Base-by-base conservation (phyloP, 1,140 invertebrate genomes). In the Bombus vancouverensis region DNA sequence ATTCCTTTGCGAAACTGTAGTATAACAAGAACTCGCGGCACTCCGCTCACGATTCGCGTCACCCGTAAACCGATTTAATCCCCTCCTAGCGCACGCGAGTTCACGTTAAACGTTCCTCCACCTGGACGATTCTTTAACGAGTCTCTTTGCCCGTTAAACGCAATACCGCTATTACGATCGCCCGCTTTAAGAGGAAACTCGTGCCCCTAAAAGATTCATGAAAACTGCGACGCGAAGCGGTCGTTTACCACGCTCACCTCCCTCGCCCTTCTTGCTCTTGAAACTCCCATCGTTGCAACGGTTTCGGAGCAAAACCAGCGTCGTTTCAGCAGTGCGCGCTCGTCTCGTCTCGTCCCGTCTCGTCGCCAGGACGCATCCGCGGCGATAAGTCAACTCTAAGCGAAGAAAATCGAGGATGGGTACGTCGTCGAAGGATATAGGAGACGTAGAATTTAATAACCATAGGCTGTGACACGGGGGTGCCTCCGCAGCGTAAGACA, bases 371-470 rank as follows among this genome's bases (percentile, higher is more conserved):
- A 65, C 53, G 44, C 66, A 5, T 65, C 32, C 79, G 59, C 83
- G 72, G 83, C 89, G 90, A 92, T 92, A 93, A 94, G 93, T 93
- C 92, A 94, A 92, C 92, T 68, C 25, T 32, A 32, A 8, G 59
- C 57, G 57, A 65, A 42, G 37, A 78, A 65, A 62, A 84, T 73
- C 44, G 80, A 47, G 28, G n/a, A 42, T 32, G 32, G 65, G 65
- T 32, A 18, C 15, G 65, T n/a, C 4, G 79, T 12, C 32, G 28
- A 44, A 53, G 34, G 39, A 86, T 83, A 81, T 66, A 15, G 90
- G 87, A 89, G 91, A 90, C 90, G 87, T 88, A 94, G 94, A 95
- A 95, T 95, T 95, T 95, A 95, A 95, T 95, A 95, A 95, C 93
- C 93, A 93, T 92, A 93, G 85, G 91, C 89, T 90, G 57, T 73